These are phyloP conservation scores for Mylabris sibirica DNA, from an alignment of 2,888 invertebrate species.

Conservation along the genomic window DNA sequence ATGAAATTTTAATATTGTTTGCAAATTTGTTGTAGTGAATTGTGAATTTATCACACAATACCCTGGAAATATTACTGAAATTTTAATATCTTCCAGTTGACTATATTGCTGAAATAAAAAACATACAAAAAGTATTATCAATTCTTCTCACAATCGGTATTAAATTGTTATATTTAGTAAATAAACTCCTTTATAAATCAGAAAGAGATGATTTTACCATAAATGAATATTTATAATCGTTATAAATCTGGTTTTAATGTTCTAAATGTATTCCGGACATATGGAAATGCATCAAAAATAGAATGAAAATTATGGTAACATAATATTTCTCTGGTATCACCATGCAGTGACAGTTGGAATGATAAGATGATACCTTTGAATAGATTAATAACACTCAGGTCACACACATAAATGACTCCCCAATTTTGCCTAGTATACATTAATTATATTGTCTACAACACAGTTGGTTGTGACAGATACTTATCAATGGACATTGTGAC, in stretches of 20 bases:
- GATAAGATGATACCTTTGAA: slow-evolving; percentile 19
- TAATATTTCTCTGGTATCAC: slow-evolving; percentile 51
- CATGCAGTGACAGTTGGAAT: slow-evolving; percentile 46
- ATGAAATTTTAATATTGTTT: background rate
- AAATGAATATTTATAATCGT: slow-evolving; percentile 8
- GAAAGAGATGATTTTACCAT: slow-evolving; percentile 1
- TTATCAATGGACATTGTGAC: slow-evolving; percentile 40
- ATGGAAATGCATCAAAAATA: background rate
- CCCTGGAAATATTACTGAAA: background rate
- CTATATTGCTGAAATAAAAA: background rate
- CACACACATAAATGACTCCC: slow-evolving; percentile 8
- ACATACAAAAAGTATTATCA: background rate
- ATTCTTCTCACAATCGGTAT: background rate
- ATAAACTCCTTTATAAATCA: slow-evolving; percentile 1
- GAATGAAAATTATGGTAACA: slow-evolving; percentile 23
- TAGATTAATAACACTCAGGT: slow-evolving; percentile 26
- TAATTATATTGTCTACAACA: slow-evolving; percentile 40
- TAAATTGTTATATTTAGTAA: background rate
- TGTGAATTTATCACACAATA: background rate
- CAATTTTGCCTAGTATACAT: background rate
- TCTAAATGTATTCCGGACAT: background rate
- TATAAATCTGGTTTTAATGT: background rate
- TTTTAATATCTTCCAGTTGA: background rate
- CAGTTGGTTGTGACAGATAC: slow-evolving; percentile 43
- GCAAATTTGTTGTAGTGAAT: background rate